Evolutionary conservation across 2,888 invertebrate genomes (phyloP).

Genomic region (Diplazon laetatorius): DNA sequence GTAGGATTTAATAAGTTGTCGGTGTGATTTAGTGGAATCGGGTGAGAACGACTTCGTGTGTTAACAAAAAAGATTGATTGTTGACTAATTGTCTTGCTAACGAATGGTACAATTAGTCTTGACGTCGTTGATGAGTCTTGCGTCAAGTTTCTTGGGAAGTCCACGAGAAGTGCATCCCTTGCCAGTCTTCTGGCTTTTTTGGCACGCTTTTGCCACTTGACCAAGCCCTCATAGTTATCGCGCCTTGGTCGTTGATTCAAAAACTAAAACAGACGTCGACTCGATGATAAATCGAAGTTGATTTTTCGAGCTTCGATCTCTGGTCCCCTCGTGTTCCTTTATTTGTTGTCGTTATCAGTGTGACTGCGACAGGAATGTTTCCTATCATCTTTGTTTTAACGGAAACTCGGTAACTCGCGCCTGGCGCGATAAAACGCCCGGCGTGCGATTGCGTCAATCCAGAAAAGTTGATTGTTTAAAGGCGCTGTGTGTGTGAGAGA

Average conservation of each 20-base stretch:
- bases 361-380: background rate
- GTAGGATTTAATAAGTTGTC: too few species aligned
- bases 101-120: too few species aligned
- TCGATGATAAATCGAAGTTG: background rate
- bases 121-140: too few species aligned
- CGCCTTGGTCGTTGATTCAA: background rate
- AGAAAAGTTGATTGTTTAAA: constrained; percentile 8
- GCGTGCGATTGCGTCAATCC: constrained; percentile 1
- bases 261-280: background rate
- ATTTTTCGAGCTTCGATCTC: background rate
- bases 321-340: background rate
- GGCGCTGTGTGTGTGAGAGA: background rate
- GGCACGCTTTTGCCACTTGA: too few species aligned
- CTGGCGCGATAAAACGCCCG: background rate
- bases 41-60: too few species aligned
- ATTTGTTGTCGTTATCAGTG: constrained; percentile 2
- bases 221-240: background rate
- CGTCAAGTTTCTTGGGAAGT: too few species aligned
- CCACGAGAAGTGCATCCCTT: too few species aligned
- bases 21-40: too few species aligned
- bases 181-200: too few species aligned
- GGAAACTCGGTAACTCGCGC: constrained; percentile 1
- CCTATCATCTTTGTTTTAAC: constrained; percentile 18
- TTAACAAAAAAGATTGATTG: too few species aligned
- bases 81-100: too few species aligned